Conservation (phyloP, 2,888 invertebrate genomes). For the Chymomyza caudatula region DNA sequence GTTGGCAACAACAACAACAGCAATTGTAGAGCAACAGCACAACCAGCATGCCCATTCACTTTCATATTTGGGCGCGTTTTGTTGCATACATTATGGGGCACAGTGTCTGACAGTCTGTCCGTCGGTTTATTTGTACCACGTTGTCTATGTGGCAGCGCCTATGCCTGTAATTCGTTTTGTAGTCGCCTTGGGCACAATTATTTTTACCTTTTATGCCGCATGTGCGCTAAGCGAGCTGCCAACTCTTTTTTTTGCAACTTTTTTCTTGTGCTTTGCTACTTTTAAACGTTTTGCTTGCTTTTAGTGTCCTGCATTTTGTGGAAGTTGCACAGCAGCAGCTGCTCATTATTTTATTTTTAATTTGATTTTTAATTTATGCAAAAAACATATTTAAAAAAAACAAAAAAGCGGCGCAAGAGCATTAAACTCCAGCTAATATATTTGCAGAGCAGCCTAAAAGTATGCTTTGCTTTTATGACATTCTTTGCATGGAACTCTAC, state of each 20-base stretch:
- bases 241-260: constrained; percentile 5
- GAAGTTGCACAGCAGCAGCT: constrained; percentile 62
- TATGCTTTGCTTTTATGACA: constrained; percentile 3
- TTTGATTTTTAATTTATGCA: constrained; percentile 28
- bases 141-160: constrained; percentile 17
- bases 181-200: constrained; percentile 71
- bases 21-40: constrained; percentile 3
- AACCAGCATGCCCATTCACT: constrained; percentile 39
- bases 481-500: constrained; percentile 18
- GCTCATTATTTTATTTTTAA: constrained; percentile 45
- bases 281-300: constrained; percentile 49
- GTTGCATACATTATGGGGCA: constrained; percentile 58
- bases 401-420: not conserved
- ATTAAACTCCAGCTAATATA: not conserved
- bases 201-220: constrained; percentile 45
- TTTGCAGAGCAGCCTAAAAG: not conserved
- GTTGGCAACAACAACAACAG: constrained; percentile 10
- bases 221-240: not conserved
- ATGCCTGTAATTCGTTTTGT: constrained; percentile 58
- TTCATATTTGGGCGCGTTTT: constrained; percentile 49
- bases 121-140: not conserved
- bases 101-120: not conserved
- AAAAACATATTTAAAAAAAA: not conserved
- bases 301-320: constrained; percentile 38
- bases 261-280: constrained; percentile 8